Evolutionary conservation across 2,888 invertebrate species (phyloP).

Genomic region (Drosophila sordidula): DNA sequence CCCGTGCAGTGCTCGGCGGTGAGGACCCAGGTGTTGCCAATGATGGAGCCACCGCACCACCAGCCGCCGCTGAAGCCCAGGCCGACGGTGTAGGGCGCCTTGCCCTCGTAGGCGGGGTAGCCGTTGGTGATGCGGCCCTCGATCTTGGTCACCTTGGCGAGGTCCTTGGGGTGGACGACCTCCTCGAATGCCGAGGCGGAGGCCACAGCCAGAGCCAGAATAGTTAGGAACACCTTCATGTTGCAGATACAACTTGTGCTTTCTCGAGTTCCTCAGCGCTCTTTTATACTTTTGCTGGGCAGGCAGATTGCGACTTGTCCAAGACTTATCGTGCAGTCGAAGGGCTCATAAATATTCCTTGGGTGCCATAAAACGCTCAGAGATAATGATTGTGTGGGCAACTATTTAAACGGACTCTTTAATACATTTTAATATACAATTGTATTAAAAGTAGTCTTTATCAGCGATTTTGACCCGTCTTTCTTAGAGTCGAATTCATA

Average conservation of each 20-base stretch:
- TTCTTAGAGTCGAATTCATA: no score
- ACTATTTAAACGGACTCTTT: neutral
- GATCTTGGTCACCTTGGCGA: constrained; percentile 39
- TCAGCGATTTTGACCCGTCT: neutral
- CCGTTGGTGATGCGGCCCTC: constrained; percentile 77
- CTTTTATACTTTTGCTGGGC: constrained; percentile 28
- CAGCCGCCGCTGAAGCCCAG: constrained; percentile 66
- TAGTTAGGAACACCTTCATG: constrained; percentile 55
- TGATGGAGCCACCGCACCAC: constrained; percentile 73
- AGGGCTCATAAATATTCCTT: constrained; percentile 20
- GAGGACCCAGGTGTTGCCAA: constrained; percentile 75
- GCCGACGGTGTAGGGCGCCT: constrained; percentile 76
- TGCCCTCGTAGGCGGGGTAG: constrained; percentile 60
- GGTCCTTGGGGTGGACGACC: constrained; percentile 44
- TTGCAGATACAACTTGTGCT: constrained; percentile 33
- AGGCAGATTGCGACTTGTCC: neutral
- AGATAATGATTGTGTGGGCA: constrained; percentile 18
- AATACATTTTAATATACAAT: neutral
- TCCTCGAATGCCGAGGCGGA: constrained; percentile 46
- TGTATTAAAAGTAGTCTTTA: constrained; percentile 1
- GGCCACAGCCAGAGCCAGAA: constrained; percentile 51
- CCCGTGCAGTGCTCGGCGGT: constrained; percentile 80
- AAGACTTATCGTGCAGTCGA: constrained; percentile 19
- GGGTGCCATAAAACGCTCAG: constrained; percentile 30
- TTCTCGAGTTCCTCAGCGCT: neutral